Percentiles rank a stretch among this genome's conserved stretches.
phyloP scores from a whole-genome alignment of 2,797 vertebrate genomes.

The Cryptoblepharus egeriae region DNA sequence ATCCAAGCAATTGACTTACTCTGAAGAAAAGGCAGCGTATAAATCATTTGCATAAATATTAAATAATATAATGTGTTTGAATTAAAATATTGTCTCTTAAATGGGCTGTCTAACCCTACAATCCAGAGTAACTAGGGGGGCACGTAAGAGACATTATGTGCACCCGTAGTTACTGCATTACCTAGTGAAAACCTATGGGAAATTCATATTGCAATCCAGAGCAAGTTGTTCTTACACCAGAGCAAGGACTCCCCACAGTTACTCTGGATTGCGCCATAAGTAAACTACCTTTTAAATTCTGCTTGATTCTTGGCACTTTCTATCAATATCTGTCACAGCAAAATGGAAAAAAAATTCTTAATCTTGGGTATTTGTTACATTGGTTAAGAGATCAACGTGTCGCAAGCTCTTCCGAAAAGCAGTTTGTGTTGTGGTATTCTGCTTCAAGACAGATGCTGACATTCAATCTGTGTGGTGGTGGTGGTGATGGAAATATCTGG shows the following conservation, averaged over 20 bases:
- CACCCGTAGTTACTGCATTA: no score
- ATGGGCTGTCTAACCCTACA: neutral
- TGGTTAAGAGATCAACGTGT: conserved; percentile 18
- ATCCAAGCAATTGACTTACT: neutral
- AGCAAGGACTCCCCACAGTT: no score
- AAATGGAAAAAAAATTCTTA: neutral
- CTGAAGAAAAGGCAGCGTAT: no score
- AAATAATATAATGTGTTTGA: neutral
- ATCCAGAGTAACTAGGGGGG: no score
- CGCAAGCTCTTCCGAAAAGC: neutral
- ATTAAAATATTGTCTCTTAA: neutral
- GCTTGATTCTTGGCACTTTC: neutral
- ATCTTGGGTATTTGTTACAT: conserved; percentile 13
- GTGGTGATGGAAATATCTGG: neutral
- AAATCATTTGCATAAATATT: no score
- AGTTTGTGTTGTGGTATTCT: conserved; percentile 23
- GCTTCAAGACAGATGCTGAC: conserved; percentile 17
- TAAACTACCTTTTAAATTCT: neutral
- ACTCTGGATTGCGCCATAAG: no score
- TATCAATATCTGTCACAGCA: neutral
- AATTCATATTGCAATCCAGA: no score
- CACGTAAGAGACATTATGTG: no score
- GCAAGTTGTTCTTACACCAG: no score
- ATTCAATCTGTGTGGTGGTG: conserved; percentile 8
- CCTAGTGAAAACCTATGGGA: no score